Percentiles rank a stretch among this genome's conserved stretches.
Evolutionary conservation across 2,797 vertebrate genomes (phyloP).

Genomic region (Myiotriccus ornatus): DNA sequence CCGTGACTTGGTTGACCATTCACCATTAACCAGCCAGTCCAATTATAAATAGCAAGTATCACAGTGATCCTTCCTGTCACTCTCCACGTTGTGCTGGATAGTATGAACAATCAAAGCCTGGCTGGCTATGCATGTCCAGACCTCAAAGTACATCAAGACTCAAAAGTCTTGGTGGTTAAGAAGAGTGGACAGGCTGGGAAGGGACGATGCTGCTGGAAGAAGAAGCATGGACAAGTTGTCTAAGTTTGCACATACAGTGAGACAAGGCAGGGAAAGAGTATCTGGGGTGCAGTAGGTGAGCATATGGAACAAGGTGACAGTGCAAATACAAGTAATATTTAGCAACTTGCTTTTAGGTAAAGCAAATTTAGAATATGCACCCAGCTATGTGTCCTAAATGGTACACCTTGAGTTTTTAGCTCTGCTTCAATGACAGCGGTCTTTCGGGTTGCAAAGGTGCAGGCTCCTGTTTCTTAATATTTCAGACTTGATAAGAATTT

Average conservation of each 20-base stretch:
- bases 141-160: neutral
- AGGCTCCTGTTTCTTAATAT: neutral
- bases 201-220: neutral
- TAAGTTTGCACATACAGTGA: neutral
- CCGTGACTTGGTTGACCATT: neutral
- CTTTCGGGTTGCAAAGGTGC: neutral
- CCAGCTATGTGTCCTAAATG: neutral
- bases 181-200: neutral
- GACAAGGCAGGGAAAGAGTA: neutral
- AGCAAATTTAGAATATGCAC: neutral
- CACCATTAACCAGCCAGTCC: neutral
- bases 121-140: neutral
- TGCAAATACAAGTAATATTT: neutral
- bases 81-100: neutral
- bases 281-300: neutral
- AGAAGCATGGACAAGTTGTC: fast-evolving
- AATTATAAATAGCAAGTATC: neutral
- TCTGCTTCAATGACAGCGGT: neutral
- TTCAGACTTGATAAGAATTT: neutral
- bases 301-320: fast-evolving
- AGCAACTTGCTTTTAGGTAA: neutral
- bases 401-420: neutral
- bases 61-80: neutral
- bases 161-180: neutral
- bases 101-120: neutral